Conservation (phyloP, 2,888 invertebrate genomes). For the Caenorhabditis afra region DNA sequence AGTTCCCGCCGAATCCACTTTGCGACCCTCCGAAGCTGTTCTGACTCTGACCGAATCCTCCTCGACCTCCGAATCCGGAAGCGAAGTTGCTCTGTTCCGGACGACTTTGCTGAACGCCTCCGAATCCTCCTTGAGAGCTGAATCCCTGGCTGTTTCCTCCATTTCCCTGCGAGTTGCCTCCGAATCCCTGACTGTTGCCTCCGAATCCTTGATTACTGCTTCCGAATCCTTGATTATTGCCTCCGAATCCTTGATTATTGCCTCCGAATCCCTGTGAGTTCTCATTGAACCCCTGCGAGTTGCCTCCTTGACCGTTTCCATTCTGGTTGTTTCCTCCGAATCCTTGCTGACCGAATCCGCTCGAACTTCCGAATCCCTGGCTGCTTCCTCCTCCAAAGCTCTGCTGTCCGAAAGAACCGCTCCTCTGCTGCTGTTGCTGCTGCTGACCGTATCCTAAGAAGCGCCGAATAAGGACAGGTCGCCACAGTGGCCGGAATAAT, state of each 20-base stretch:
- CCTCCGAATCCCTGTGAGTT: neutral
- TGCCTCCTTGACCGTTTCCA: conserved; percentile 6
- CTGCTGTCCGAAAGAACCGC: conserved; percentile 1
- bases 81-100: neutral
- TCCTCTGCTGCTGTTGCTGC: conserved; percentile 10
- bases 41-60: conserved; percentile 23
- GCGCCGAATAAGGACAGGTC: conserved; percentile 28
- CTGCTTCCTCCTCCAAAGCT: neutral
- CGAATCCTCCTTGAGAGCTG: conserved; percentile 1
- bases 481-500: conserved; percentile 29
- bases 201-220: too few relatives aligned
- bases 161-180: conserved; percentile 3
- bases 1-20: neutral
- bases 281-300: neutral
- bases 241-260: conserved; percentile 1
- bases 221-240: too few relatives aligned
- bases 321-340: conserved; percentile 11
- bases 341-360: conserved; percentile 19
- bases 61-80: neutral
- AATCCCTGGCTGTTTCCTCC: conserved; percentile 13
- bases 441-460: conserved; percentile 45
- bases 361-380: conserved; percentile 7
- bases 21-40: neutral
- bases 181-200: conserved; percentile 1
- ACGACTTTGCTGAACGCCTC: conserved; percentile 14